Evolutionary conservation across 2,797 vertebrate species (phyloP).

Genomic region (Microtus agrestis): DNA sequence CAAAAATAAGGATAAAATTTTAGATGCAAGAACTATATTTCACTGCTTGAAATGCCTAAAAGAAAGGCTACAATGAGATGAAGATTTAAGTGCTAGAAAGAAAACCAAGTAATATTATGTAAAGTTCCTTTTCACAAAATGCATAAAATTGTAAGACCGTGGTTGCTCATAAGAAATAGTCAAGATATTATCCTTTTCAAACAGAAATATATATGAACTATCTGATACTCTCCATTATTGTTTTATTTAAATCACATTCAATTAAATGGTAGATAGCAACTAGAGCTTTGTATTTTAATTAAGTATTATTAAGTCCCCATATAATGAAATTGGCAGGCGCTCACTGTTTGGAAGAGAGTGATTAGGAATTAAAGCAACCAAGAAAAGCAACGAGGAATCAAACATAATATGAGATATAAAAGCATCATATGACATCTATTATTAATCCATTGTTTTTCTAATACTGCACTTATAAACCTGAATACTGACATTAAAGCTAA

Average conservation of each 20-base stretch:
- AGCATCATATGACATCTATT: slow-evolving; percentile 79
- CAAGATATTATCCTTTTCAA: slow-evolving; percentile 74
- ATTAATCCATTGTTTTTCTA: slow-evolving; percentile 86
- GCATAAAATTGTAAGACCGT: slow-evolving; percentile 74
- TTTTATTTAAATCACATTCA: slow-evolving; percentile 86
- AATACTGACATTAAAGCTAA: slow-evolving; percentile 81
- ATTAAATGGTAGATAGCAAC: slow-evolving; percentile 82
- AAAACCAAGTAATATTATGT: slow-evolving; percentile 30
- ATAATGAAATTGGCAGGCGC: slow-evolving; percentile 84
- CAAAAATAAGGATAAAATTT: slow-evolving; percentile 27
- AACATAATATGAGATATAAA: slow-evolving; percentile 84
- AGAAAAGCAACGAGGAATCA: slow-evolving; percentile 80
- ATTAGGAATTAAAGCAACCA: slow-evolving; percentile 83
- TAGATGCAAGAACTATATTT: slow-evolving; percentile 1
- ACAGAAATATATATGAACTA: slow-evolving; percentile 83
- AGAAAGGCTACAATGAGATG: slow-evolving; percentile 33
- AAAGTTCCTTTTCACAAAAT: slow-evolving; percentile 69
- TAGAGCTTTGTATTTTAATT: slow-evolving; percentile 85
- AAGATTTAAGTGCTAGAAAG: slow-evolving; percentile 48
- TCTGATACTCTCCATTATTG: slow-evolving; percentile 82
- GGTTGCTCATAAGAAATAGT: slow-evolving; percentile 72
- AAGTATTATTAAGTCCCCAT: slow-evolving; percentile 86
- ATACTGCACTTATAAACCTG: slow-evolving; percentile 82
- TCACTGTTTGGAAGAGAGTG: slow-evolving; percentile 80
- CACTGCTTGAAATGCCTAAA: slow-evolving; percentile 36